Evolutionary conservation across 2,797 vertebrate genomes (phyloP).

Genomic region (Sebastes glaucus): DNA sequence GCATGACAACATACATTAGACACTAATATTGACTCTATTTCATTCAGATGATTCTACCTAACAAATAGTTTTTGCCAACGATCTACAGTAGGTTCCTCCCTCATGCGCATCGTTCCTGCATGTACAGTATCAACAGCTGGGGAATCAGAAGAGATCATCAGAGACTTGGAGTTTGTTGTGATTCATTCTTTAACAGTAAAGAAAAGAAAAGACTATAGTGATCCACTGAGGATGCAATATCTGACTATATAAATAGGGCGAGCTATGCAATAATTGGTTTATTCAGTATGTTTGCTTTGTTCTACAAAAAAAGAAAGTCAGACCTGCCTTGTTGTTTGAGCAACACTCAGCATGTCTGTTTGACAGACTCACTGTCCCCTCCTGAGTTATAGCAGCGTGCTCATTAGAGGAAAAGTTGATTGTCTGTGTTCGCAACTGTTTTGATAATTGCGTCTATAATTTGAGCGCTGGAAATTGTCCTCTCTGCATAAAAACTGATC

Average conservation of each 20-base stretch:
- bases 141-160: not conserved
- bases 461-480: slow-evolving; percentile 19
- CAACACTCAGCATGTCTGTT: slow-evolving; percentile 34
- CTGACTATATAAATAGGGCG: not conserved
- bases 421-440: slow-evolving; percentile 43
- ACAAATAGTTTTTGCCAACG: not conserved
- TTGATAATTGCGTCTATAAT: slow-evolving; percentile 52
- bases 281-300: not conserved
- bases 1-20: not conserved
- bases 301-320: not conserved
- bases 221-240: not conserved
- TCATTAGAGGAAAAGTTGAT: slow-evolving; percentile 51
- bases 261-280: not conserved
- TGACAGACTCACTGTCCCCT: slow-evolving; percentile 38
- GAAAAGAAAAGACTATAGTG: not conserved
- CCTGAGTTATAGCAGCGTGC: slow-evolving; percentile 32
- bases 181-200: not conserved
- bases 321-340: slow-evolving; percentile 34
- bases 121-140: not conserved
- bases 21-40: not conserved
- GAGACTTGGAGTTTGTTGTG: not conserved
- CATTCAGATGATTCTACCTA: not conserved
- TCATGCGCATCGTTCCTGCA: not conserved
- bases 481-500: slow-evolving; percentile 24
- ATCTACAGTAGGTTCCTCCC: not conserved